Conservation (phyloP, 2,797 vertebrate species). For the Tauraco hartlaubi region DNA sequence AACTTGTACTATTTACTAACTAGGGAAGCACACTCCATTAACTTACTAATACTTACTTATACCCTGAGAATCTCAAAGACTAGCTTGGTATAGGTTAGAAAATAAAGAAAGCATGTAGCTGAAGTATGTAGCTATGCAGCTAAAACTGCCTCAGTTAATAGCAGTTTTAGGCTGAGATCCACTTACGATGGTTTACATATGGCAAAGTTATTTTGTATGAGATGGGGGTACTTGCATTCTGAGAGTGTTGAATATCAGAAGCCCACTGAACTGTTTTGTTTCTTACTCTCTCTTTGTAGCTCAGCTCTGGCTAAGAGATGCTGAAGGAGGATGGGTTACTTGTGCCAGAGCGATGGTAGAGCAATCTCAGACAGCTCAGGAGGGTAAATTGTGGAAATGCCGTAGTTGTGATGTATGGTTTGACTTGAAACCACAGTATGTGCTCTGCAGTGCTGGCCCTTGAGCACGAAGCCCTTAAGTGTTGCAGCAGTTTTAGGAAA, state of each 20-base stretch:
- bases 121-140: neutral
- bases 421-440: constrained; percentile 24
- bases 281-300: neutral
- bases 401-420: constrained; percentile 1
- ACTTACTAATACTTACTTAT: neutral
- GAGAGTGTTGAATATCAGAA: neutral
- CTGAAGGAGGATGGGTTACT: neutral
- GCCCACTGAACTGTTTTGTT: neutral
- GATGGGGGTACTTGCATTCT: neutral
- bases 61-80: neutral
- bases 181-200: neutral
- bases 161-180: neutral
- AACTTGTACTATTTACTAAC: neutral
- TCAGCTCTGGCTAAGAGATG: neutral
- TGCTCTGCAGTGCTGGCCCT: neutral
- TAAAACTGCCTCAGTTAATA: neutral
- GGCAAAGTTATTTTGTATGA: neutral
- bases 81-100: neutral
- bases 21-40: neutral
- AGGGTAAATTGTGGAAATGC: constrained; percentile 23
- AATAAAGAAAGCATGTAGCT: neutral
- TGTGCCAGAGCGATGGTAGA: neutral
- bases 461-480: neutral
- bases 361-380: neutral
- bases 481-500: constrained; percentile 11